These are phyloP conservation scores for Colostygia pectinataria DNA, from an alignment of 2,888 invertebrate genomes.

Conservation along the genomic window DNA sequence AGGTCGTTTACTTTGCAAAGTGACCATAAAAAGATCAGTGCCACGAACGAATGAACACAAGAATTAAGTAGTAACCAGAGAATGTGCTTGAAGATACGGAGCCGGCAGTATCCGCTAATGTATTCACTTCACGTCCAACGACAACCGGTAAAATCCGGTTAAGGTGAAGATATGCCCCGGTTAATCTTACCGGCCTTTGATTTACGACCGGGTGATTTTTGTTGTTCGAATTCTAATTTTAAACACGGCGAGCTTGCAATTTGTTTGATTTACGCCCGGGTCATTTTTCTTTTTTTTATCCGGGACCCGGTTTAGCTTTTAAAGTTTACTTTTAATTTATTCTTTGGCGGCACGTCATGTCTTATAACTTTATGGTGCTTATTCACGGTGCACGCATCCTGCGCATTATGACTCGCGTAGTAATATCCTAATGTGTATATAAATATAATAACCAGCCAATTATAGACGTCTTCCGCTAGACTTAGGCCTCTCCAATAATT, in stretches of 20 bases:
- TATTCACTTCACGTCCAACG: slow-evolving; percentile 73
- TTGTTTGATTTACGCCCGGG: slow-evolving; percentile 13
- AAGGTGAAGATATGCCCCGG: slow-evolving; percentile 75
- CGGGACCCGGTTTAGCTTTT: neutral
- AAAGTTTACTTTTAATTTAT: slow-evolving; percentile 25
- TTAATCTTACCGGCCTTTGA: slow-evolving; percentile 71
- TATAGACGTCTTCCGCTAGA: too few species aligned
- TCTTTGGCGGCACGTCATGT: too few species aligned
- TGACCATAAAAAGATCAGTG: too few species aligned
- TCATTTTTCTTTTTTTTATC: slow-evolving; percentile 6
- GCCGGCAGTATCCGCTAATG: slow-evolving; percentile 60
- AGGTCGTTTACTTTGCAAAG: too few species aligned
- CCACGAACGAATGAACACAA: too few species aligned
- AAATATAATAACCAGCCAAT: too few species aligned
- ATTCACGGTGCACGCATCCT: too few species aligned
- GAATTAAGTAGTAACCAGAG: slow-evolving; percentile 44
- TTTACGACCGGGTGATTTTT: slow-evolving; percentile 57
- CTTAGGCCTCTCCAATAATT: too few species aligned
- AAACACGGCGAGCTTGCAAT: slow-evolving; percentile 7
- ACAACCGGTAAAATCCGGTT: slow-evolving; percentile 73
- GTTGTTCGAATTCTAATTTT: slow-evolving; percentile 37
- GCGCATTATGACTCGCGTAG: too few species aligned
- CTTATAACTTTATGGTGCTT: too few species aligned
- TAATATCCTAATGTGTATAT: too few species aligned
- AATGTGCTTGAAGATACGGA: slow-evolving; percentile 61